These are phyloP conservation scores for Sebastes itinus DNA, from an alignment of 2,797 vertebrate species.

Conservation along the genomic window DNA sequence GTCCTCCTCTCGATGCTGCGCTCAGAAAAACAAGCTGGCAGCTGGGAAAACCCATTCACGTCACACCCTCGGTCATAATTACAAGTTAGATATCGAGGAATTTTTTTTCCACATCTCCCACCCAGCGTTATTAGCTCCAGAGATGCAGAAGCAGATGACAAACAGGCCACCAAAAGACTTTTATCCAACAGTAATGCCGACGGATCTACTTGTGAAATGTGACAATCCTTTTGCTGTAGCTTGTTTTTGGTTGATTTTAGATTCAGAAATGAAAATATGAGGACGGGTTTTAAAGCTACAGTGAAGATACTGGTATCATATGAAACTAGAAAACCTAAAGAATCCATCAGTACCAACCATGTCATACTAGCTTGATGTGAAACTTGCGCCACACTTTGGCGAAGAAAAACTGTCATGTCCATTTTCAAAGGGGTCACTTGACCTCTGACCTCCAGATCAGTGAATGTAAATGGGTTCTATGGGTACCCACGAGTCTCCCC, in stretches of 20 bases:
- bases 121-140: background rate
- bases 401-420: too few relatives aligned
- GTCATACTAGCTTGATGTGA: too few relatives aligned
- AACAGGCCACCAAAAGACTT: background rate
- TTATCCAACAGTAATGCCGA: background rate
- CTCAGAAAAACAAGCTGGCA: background rate
- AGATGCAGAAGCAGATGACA: background rate
- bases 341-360: too few relatives aligned
- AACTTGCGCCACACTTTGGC: accelerated
- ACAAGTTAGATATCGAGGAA: constrained; percentile 1
- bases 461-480: too few relatives aligned
- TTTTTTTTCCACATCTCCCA: background rate
- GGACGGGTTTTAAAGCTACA: too few relatives aligned
- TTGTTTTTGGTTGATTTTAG: background rate
- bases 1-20: background rate
- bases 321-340: too few relatives aligned
- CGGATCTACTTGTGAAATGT: background rate
- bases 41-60: constrained; percentile 30
- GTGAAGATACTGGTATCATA: too few relatives aligned
- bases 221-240: background rate
- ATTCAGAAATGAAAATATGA: background rate
- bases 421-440: too few relatives aligned
- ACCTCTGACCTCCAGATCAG: accelerated
- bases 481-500: too few relatives aligned
- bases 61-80: constrained; percentile 27